Conservation (phyloP, 2,888 invertebrate species). For the Calephelis perditalis region DNA sequence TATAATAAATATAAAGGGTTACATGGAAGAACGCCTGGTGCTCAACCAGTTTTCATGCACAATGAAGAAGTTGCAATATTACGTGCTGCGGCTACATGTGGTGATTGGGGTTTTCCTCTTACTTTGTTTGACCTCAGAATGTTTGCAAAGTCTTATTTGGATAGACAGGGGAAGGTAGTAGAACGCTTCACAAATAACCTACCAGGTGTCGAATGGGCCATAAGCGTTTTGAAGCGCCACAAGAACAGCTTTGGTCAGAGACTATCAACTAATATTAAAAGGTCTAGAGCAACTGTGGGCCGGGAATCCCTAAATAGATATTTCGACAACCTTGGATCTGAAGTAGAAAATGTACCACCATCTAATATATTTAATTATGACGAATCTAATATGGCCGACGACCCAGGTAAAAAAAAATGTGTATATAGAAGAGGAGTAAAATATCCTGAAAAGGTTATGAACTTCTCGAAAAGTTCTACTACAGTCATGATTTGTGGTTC, state of each 20-base stretch:
- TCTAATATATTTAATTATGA: too few species aligned
- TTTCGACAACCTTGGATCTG: constrained; percentile 14
- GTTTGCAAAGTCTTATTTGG: constrained; percentile 2
- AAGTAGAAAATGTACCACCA: background rate
- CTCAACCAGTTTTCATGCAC: constrained; percentile 24
- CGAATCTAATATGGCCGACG: too few species aligned
- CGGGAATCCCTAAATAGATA: background rate
- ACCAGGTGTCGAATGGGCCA: constrained; percentile 4
- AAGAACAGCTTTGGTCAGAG: background rate
- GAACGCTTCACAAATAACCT: background rate
- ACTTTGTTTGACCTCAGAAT: background rate
- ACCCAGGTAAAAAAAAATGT: too few species aligned
- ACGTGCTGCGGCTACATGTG: background rate
- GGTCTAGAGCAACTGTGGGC: background rate
- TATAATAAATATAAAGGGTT: constrained; percentile 7
- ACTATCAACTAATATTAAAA: constrained; percentile 2
- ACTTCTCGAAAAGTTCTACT: too few species aligned
- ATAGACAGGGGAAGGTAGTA: background rate
- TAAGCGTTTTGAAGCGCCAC: background rate
- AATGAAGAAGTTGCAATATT: background rate
- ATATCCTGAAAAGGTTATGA: too few species aligned
- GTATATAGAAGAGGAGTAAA: too few species aligned
- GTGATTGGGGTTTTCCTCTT: background rate
- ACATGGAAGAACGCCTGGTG: constrained; percentile 16
- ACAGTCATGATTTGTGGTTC: too few species aligned